Evolutionary conservation across 2,888 invertebrate species (phyloP).

Genomic region (Hecatera dysodea): DNA sequence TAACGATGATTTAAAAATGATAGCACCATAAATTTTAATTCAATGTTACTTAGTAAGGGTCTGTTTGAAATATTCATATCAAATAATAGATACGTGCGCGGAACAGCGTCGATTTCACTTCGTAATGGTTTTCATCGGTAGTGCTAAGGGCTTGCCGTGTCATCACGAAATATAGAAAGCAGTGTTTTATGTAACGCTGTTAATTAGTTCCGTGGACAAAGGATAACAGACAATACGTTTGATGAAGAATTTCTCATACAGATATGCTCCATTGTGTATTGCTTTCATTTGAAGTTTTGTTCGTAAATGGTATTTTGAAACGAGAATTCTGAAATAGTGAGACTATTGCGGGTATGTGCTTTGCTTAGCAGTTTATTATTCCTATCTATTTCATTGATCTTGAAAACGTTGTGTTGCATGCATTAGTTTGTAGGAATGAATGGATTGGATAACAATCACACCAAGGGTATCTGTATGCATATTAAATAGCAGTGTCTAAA

Average conservation of each 20-base stretch:
- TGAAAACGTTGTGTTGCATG: conserved; percentile 47
- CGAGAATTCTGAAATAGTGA: neutral
- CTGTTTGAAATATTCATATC: conserved; percentile 60
- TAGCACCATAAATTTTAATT: conserved; percentile 36
- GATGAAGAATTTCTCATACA: conserved; percentile 17
- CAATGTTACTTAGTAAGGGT: conserved; percentile 28
- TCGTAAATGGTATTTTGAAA: neutral
- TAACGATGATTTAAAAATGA: conserved; percentile 10
- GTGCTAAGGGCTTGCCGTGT: conserved; percentile 65
- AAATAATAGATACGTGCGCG: conserved; percentile 54
- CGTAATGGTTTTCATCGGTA: conserved; percentile 45
- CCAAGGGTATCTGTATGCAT: conserved; percentile 58
- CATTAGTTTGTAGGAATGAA: conserved; percentile 56
- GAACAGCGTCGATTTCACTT: conserved; percentile 69
- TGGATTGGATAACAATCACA: conserved; percentile 49
- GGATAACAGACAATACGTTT: conserved; percentile 15
- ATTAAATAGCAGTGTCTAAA: conserved; percentile 39
- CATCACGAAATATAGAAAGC: conserved; percentile 75
- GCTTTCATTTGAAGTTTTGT: conserved; percentile 5
- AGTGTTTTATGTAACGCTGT: conserved; percentile 42
- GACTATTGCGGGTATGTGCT: neutral
- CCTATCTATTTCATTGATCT: conserved; percentile 46
- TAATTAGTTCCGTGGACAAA: conserved; percentile 44
- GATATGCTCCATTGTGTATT: conserved; percentile 11
- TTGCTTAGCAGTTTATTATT: conserved; percentile 3